Evolutionary conservation across 2,113 vertebrate species (phyloP).

Genomic region (Larimichthys polyactis): DNA sequence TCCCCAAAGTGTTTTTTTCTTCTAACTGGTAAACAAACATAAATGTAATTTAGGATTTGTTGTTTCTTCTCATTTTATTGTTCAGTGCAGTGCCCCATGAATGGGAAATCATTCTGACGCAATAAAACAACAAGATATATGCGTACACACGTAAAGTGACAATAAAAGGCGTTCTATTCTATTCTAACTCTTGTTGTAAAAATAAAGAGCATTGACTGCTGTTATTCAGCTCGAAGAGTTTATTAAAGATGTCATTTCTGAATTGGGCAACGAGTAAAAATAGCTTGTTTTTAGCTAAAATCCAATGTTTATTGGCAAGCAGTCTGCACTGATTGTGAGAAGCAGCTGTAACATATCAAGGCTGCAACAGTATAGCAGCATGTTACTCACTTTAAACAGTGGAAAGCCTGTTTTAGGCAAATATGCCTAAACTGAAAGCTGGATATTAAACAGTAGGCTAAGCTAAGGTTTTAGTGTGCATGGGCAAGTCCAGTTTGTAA

Average conservation of each 20-base stretch:
- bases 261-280: neutral
- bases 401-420: neutral
- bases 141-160: no score
- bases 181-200: constrained; percentile 1
- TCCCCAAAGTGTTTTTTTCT: constrained; percentile 14
- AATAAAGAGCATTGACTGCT: neutral
- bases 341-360: neutral
- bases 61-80: neutral
- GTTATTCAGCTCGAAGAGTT: constrained; percentile 2
- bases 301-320: neutral
- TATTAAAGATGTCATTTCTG: constrained; percentile 25
- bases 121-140: constrained; percentile 4
- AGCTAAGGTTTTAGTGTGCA: no score
- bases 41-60: neutral
- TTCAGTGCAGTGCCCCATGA: neutral
- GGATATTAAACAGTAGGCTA: neutral
- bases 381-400: neutral
- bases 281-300: neutral
- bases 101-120: neutral
- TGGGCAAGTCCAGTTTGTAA: no score
- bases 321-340: neutral
- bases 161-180: no score
- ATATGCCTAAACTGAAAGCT: neutral
- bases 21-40: constrained; percentile 4
- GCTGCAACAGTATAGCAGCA: neutral